phyloP scores from a whole-genome alignment of 2,888 invertebrate genomes.

The Ophion ellenae region DNA sequence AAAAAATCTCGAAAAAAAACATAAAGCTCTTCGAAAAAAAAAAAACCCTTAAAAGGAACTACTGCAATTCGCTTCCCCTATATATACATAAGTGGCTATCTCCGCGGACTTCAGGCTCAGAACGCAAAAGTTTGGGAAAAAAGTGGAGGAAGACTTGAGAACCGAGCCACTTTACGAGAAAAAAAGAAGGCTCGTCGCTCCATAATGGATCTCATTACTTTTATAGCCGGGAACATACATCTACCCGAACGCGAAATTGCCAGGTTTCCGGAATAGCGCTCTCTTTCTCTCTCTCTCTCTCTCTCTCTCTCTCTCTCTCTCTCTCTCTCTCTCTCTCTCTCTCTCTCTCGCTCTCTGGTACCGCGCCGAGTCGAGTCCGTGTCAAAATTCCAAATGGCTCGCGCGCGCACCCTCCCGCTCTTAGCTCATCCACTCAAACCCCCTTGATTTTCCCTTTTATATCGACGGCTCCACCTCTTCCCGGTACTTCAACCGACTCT shows the following conservation, averaged over 20 bases:
- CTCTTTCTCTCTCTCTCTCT: background rate
- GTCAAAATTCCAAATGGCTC: constrained; percentile 75
- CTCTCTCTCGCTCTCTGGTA: background rate
- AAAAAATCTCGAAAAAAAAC: no score
- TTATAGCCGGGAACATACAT: constrained; percentile 81
- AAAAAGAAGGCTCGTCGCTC: constrained; percentile 75
- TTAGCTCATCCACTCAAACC: constrained; percentile 51
- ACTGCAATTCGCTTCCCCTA: constrained; percentile 31
- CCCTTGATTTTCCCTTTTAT: constrained; percentile 42
- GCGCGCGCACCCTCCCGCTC: constrained; percentile 45
- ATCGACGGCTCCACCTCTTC: constrained; percentile 28
- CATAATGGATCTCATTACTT: constrained; percentile 83
- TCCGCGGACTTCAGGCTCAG: background rate
- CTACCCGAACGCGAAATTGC: constrained; percentile 79
- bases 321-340: background rate
- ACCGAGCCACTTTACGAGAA: constrained; percentile 67
- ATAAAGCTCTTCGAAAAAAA: no score
- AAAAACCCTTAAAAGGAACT: background rate
- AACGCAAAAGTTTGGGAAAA: constrained; percentile 23
- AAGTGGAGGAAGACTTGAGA: constrained; percentile 23
- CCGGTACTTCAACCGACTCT: constrained; percentile 23
- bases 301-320: no score
- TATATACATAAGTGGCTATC: constrained; percentile 8
- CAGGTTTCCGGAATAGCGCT: constrained; percentile 70
- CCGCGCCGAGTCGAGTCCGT: constrained; percentile 71